phyloP scores from a whole-genome alignment of 2,113 vertebrate species.

The Silurus glanis region DNA sequence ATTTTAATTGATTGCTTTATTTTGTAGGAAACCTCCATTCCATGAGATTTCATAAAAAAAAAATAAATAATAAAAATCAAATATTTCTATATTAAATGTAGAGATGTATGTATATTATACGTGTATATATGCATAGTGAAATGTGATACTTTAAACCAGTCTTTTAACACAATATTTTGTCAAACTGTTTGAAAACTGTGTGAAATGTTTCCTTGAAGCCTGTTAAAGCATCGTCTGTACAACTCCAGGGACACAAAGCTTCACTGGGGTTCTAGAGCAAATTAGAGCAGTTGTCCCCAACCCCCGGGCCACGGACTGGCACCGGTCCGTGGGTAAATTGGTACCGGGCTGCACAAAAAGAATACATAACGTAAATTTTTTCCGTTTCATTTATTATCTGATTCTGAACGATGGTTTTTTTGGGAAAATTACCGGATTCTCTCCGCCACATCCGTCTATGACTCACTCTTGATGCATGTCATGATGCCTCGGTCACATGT shows the following conservation, averaged over 20 bases:
- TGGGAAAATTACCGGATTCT: too few relatives aligned
- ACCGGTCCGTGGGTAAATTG: too few relatives aligned
- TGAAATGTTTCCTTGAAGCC: neutral
- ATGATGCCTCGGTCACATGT: too few relatives aligned
- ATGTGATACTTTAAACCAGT: neutral
- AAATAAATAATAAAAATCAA: neutral
- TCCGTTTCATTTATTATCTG: too few relatives aligned
- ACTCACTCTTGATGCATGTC: too few relatives aligned
- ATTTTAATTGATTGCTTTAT: neutral
- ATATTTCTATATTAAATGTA: neutral
- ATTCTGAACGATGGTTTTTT: too few relatives aligned
- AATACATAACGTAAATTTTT: too few relatives aligned
- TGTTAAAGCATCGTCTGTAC: neutral
- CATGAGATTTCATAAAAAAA: neutral
- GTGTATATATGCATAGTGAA: neutral
- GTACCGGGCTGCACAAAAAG: too few relatives aligned
- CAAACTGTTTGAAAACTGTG: neutral
- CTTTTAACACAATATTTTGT: neutral
- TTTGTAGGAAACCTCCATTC: neutral
- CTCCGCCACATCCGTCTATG: too few relatives aligned
- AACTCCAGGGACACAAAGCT: neutral
- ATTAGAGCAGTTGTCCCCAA: neutral
- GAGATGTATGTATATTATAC: neutral
- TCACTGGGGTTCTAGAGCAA: neutral
- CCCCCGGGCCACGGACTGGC: too few relatives aligned